These are phyloP conservation scores for Drosophila pallidifrons DNA, from an alignment of 1,140 invertebrate species.

Conservation along the genomic window DNA sequence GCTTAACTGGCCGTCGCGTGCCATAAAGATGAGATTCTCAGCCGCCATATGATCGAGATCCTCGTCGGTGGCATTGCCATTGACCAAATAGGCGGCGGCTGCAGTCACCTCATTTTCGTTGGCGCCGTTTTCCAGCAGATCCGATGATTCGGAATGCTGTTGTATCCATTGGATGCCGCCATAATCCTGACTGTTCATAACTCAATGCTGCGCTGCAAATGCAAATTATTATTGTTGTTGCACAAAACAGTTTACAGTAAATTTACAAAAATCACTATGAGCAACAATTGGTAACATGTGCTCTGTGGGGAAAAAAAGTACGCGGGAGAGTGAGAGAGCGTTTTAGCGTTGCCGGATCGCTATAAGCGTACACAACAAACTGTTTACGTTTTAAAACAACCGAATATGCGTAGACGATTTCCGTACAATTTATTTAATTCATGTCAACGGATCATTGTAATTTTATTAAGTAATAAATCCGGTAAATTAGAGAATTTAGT, in stretches of 20 bases:
- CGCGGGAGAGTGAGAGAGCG: conserved; percentile 46
- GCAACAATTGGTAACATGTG: conserved; percentile 79
- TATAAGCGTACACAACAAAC: not conserved
- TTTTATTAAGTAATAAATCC: not conserved
- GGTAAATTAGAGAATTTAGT: not conserved
- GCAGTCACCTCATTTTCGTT: conserved; percentile 50
- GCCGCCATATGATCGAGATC: conserved; percentile 87
- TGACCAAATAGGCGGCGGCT: conserved; percentile 40
- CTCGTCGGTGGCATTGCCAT: conserved; percentile 49
- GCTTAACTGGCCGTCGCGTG: conserved; percentile 85
- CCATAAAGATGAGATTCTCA: conserved; percentile 87
- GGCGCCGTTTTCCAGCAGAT: conserved; percentile 54
- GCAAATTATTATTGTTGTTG: conserved; percentile 25
- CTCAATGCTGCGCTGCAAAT: conserved; percentile 42
- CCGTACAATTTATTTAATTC: too few species aligned
- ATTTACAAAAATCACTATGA: conserved; percentile 35
- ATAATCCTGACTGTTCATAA: conserved; percentile 74
- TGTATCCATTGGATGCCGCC: conserved; percentile 82
- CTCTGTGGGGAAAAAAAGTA: conserved; percentile 49
- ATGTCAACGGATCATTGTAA: not conserved
- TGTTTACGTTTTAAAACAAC: conserved; percentile 14
- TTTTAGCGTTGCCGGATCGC: conserved; percentile 54
- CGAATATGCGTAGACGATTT: not conserved
- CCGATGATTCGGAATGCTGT: conserved; percentile 64
- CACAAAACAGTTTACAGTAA: conserved; percentile 32